Evolutionary conservation across 2,797 vertebrate species (phyloP), one percentile per base, ranked within the genome.

Genomic region (Knipowitschia caucasica): DNA sequence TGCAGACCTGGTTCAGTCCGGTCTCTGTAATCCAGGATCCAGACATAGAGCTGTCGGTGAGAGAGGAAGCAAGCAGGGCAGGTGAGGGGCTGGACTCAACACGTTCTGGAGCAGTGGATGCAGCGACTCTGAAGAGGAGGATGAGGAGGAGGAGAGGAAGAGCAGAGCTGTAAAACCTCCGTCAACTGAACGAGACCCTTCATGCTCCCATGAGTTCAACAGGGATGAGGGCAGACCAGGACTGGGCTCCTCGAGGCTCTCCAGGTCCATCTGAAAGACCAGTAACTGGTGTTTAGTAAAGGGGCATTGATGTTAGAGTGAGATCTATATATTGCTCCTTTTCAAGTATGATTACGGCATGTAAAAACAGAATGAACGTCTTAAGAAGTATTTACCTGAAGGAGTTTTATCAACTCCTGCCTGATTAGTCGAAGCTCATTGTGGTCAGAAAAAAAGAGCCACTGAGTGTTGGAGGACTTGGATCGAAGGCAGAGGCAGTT

Each of bases 11-110:
- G 58, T 0, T 39, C 45, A 39, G 23, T 45, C n/a, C 50, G 54
- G 36, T 71, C 58, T 44, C 59, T 66, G 62, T 96, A 94, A 83
- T 96, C 91, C 2, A 93, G 86, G 78, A 92, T 92, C 50, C 96
- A 81, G 64, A 95, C 77, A 14, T 93, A 93, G 40, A 98, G 86
- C 59, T 95, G 89, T 59, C 92, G 88, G 8, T 89, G 78, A 0
- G 94, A 94, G 59, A 98, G 89, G 74, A 98, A 90, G 77, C 86
- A 95, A 90, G 39, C 87, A 90, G 0, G 93, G 93, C 54, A 91
- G 86, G 55, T 20, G 86, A 71, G 10, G 80, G 70, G 0, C 84
- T 81, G 11, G 36, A 2, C 84, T 66, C 7, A 84, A 54, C 20
- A 88, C 33, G 49, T 87, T 88, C 3, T 85, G 80, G 52, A 79